Percentiles rank a stretch among this genome's conserved stretches.
Conservation (phyloP, 2,797 vertebrate genomes). For the Leuciscus waleckii region DNA sequence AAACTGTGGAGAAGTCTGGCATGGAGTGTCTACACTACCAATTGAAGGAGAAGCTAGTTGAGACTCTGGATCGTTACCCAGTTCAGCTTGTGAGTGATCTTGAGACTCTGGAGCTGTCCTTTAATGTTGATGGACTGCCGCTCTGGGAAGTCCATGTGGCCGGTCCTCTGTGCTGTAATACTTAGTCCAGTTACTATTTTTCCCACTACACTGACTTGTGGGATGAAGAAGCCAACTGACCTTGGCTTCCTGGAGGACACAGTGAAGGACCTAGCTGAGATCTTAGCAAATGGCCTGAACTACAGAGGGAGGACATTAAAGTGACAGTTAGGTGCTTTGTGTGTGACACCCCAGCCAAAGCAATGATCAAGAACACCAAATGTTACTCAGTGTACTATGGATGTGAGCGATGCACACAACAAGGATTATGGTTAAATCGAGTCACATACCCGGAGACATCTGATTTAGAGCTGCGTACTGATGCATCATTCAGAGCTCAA, state of each 20-base stretch:
- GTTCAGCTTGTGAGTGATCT: not conserved
- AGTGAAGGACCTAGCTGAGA: not conserved
- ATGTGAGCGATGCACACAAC: constrained; percentile 15
- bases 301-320: not conserved
- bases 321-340: too few species aligned
- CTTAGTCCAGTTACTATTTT: not conserved
- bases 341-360: constrained; percentile 6
- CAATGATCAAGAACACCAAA: constrained; percentile 12
- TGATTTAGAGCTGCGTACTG: not conserved
- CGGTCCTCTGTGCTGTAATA: constrained; percentile 13
- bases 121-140: constrained; percentile 40
- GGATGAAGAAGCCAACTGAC: not conserved
- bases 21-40: not conserved
- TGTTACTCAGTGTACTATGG: constrained; percentile 24
- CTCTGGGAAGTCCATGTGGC: constrained; percentile 6
- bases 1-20: not conserved
- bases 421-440: constrained; percentile 8
- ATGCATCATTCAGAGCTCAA: not conserved
- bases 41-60: not conserved
- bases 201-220: not conserved
- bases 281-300: not conserved
- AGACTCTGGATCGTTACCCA: not conserved
- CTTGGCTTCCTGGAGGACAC: not conserved
- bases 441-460: not conserved
- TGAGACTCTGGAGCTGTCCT: not conserved